Evolutionary conservation across 2,797 vertebrate genomes (phyloP).

Genomic region (Acrossocheilus wenchowensis): DNA sequence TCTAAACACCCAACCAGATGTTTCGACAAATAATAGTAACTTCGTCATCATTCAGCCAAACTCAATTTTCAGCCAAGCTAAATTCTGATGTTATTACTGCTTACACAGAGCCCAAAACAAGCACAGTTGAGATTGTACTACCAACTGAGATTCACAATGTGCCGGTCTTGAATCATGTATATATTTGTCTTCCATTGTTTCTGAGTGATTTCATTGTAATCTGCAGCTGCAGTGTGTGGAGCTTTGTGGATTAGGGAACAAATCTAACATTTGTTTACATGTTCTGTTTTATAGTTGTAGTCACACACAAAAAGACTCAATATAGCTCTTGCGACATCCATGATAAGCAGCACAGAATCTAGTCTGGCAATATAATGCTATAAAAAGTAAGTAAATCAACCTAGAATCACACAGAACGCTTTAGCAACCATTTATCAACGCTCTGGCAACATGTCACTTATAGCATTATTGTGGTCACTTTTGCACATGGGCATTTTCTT

Average conservation of each 20-base stretch:
- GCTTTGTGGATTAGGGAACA: constrained; percentile 3
- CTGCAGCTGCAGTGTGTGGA: constrained; percentile 18
- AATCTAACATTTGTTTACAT: background rate
- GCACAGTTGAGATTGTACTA: constrained; percentile 43
- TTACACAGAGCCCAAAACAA: constrained; percentile 24
- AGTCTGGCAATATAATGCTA: background rate
- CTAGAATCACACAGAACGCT: background rate
- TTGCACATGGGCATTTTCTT: background rate
- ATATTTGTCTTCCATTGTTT: constrained; percentile 68
- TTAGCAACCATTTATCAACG: background rate
- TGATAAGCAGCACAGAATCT: background rate
- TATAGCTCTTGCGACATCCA: constrained; percentile 6
- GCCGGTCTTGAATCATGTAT: constrained; percentile 60
- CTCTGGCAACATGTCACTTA: background rate
- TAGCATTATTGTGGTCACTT: background rate
- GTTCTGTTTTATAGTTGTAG: background rate
- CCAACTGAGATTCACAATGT: constrained; percentile 56
- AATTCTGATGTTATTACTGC: constrained; percentile 31
- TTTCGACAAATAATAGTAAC: constrained; percentile 33
- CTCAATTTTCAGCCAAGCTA: background rate
- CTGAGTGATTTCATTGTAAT: constrained; percentile 8
- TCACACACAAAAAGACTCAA: constrained; percentile 6
- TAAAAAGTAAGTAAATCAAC: background rate
- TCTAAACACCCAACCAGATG: constrained; percentile 43
- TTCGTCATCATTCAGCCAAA: constrained; percentile 2